Conservation (phyloP, 2,888 invertebrate genomes). For the Chloroclystis v-ata region DNA sequence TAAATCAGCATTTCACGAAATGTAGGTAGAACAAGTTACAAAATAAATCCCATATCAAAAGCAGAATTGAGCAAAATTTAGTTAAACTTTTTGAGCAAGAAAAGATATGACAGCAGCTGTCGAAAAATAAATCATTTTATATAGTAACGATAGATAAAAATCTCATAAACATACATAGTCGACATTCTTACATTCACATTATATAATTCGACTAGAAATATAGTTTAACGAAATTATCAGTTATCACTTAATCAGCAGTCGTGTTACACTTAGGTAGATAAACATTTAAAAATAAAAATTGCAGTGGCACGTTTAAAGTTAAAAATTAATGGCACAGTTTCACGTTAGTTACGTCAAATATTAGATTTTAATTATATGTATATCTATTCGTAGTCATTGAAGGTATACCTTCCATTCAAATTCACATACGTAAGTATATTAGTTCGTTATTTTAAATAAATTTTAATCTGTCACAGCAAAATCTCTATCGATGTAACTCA, state of each 20-base stretch:
- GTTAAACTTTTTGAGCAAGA: slow-evolving; percentile 75
- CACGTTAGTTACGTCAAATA: slow-evolving; percentile 75
- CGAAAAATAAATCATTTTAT: slow-evolving; percentile 48
- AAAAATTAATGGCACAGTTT: slow-evolving; percentile 78
- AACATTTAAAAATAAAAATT: slow-evolving; percentile 56
- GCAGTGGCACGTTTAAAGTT: slow-evolving; percentile 75
- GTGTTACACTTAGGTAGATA: slow-evolving; percentile 63
- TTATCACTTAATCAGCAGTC: slow-evolving; percentile 76
- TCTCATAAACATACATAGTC: slow-evolving; percentile 52
- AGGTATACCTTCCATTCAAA: slow-evolving; percentile 40
- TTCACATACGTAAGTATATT: slow-evolving; percentile 29
- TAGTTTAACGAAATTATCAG: slow-evolving; percentile 64
- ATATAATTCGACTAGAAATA: slow-evolving; percentile 73
- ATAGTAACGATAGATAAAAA: slow-evolving; percentile 41
- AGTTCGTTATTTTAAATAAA: slow-evolving; percentile 33
- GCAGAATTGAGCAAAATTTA: slow-evolving; percentile 71
- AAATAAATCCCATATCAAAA: slow-evolving; percentile 32
- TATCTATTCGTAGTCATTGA: slow-evolving; percentile 49
- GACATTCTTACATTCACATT: slow-evolving; percentile 56
- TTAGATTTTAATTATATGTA: slow-evolving; percentile 61
- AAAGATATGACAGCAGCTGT: slow-evolving; percentile 63
- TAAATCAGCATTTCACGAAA: slow-evolving; percentile 17
- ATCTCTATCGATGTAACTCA: slow-evolving; percentile 26
- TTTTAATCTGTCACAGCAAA: slow-evolving; percentile 21
- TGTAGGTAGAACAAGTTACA: slow-evolving; percentile 2